Evolutionary conservation across 2,888 invertebrate genomes (phyloP), one percentile per base, ranked within the genome.

Genomic region (Trissolcus japonicus): DNA sequence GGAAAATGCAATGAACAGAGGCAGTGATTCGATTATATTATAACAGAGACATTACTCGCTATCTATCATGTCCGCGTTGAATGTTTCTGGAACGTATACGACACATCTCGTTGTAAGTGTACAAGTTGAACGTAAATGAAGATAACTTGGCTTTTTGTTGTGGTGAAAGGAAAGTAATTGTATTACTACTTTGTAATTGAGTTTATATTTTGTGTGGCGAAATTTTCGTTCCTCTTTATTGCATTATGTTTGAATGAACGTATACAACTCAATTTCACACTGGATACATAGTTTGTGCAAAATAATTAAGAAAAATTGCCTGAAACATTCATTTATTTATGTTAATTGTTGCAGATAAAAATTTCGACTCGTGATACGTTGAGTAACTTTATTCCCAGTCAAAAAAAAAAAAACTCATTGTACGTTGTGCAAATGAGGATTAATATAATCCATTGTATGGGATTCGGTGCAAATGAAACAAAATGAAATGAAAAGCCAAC

Each of bases 11-110:
- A 59, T 46, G 46, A 53, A 53, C 16, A 43, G 53, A 59, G 25
- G 29, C 41, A 67, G 59, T 59, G 67, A 67, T 59, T 54, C 54
- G 57, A 57, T 60, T 4, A 13, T 40, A 43, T 67, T 59, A 53
- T 68, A 50, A 57, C 56, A 21, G 19, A 57, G 14, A 54, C 50
- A 66, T n/a, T 17, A 13, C 46, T 55, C 16, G 29, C 56, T 48
- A 48, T 66, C 57, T 51, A 50, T 63, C 43, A 51, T 29, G 43
- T 41, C 29, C 16, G 40, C 43, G 25, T 57, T 57, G 41, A 57
- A 40, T 14, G 35, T 50, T 40, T 4, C 7, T 21, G 21, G 6
- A 2, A 50, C 7, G 14, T 57, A 57, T 57, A 57, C 6, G 17
- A 57, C 4, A 11, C 16, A 67, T 53, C 51, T 46, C 19, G 16